Base-by-base conservation (phyloP, 2,113 vertebrate genomes). In the Trematomus loennbergii region DNA sequence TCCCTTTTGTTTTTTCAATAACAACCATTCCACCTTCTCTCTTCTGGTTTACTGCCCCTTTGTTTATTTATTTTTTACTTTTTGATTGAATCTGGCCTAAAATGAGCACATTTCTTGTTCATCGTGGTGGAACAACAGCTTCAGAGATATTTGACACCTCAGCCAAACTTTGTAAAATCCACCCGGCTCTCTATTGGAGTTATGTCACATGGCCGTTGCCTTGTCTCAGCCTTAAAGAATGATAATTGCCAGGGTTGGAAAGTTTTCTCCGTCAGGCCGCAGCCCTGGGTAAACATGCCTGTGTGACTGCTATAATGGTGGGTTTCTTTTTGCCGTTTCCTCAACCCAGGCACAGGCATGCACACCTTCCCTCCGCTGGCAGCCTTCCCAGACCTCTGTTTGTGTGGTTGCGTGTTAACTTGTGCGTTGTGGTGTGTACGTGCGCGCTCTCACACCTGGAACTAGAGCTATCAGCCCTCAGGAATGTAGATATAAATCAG, bases 221-320 rank as follows among this genome's bases (percentile, higher is more conserved):
- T 90, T 91, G 84, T 87, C 92, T 94, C 91, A 95, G 88, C 81
- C 83, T 82, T 75, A 89, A 94, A 91, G 93, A 94, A 94, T 94
- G 94, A 93, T 94, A 94, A 95, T 94, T 94, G 78, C 91, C 74
- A 48, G 90, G 89, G 87, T 90, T 93, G 91, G 93, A 94, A 93
- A 93, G 86, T 92, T 93, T 94, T 92, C 89, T 78, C 87, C 57
- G 63, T 87, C 83, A 83, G 91, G 93, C 93, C 93, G 67, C 94
- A 90, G 92, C 93, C 93, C 88, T 93, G 91, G 90, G 91, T 94
- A 94, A 95, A 95, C 93, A 93, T 92, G 93, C 91, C 89, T 92
- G 87, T 91, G 92, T 91, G 91, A 91, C 91, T 93, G 88, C 90
- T 84, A 91, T 94, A 91, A 94, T 91, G 91, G 89, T 92, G 91